Base-by-base conservation (phyloP, 1,140 invertebrate species). In the Nasonia vitripennis region DNA sequence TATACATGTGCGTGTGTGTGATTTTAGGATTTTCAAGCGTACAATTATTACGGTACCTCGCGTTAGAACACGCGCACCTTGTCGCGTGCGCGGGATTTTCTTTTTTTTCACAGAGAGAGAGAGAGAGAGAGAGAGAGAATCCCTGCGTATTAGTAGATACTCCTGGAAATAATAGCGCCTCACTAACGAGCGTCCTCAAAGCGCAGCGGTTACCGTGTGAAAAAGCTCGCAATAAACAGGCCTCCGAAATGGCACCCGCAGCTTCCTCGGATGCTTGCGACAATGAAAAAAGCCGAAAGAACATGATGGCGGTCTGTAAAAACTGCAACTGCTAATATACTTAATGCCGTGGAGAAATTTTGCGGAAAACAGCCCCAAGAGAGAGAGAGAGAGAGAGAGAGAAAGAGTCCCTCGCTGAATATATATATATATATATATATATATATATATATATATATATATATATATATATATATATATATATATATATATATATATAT, bases 21-120 rank as follows among this genome's bases (percentile, higher is more conserved):
- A 78, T 86, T 82, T 86, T 78, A 11, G 84, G 71, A 81, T 81
- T 81, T 81, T 81, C 37, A 81, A 81, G 84, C 27, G 55, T 73
- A 48, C 41, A 86, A 86, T 86, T 82, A 86, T 86, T 86, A 71
- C 84, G 84, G 84, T 86, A 82, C 84, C 48, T 20, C 45, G 48
- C 34, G 81, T 86, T 86, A 86, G 79, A 73, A 86, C 78, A 78
- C 12, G 51, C 55, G 78, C 12, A 27, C 37, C 55, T 70, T 34
- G 62, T 48, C 23, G 7, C 9, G 3, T 7, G 6, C 20, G 17
- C 20, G 2, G 6, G 14, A 7, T n/a, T 17, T 20, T 1, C 4
- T 34, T 71, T 71, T 71, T 17, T 12, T 34, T 71, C 68, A 55
- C 5, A 20, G 14, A n/a, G n/a, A n/a, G n/a, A n/a, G n/a, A n/a